Conservation (phyloP, 2,797 vertebrate genomes). For the Enteromius afrohamiltoni region DNA sequence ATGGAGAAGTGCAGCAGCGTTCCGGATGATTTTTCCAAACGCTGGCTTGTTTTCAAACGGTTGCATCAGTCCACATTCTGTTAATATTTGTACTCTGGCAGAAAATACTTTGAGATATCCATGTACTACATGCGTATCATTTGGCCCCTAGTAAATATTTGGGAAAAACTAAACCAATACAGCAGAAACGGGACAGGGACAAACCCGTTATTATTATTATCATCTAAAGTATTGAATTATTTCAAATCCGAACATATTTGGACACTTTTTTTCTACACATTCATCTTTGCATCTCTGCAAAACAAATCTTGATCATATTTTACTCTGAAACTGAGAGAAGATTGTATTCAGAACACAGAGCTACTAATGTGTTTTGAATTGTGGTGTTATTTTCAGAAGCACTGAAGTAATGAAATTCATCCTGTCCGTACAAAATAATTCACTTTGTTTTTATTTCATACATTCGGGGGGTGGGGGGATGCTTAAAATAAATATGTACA, state of each 20-base stretch:
- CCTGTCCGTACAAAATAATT: neutral
- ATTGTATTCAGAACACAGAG: neutral
- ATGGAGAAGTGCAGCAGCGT: neutral
- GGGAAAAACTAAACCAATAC: neutral
- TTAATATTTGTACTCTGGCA: slow-evolving; percentile 40
- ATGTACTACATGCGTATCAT: slow-evolving; percentile 21
- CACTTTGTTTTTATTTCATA: neutral
- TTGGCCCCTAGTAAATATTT: neutral
- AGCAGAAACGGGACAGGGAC: neutral
- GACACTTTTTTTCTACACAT: neutral
- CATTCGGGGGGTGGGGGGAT: neutral
- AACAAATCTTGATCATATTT: slow-evolving; percentile 3
- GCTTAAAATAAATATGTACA: neutral
- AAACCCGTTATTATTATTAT: too few relatives aligned
- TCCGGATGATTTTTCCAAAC: neutral
- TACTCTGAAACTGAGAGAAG: neutral
- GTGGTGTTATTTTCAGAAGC: neutral
- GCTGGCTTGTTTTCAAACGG: slow-evolving; percentile 31
- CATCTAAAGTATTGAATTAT: neutral
- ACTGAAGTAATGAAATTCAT: neutral
- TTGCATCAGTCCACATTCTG: slow-evolving; percentile 44
- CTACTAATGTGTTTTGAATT: neutral
- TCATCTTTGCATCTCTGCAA: neutral
- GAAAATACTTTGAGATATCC: neutral
- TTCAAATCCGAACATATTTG: neutral